Conservation (phyloP, 2,888 invertebrate genomes). For the Heliconius ismenius region DNA sequence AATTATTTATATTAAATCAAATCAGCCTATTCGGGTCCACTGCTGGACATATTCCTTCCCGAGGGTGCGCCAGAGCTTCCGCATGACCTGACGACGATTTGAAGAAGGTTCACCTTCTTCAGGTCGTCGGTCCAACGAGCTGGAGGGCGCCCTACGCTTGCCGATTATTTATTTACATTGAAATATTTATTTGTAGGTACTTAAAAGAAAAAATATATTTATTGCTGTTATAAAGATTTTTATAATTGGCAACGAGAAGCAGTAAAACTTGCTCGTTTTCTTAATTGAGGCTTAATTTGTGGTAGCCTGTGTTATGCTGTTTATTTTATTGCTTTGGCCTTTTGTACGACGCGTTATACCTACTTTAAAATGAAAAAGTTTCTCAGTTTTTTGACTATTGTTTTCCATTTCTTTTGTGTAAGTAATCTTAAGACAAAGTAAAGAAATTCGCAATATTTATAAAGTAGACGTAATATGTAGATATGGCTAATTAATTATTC, state of each 20-base stretch:
- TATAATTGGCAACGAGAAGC: not conserved
- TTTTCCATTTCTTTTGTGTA: conserved; percentile 4
- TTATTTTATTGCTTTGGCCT: not conserved
- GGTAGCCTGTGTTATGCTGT: conserved; percentile 16
- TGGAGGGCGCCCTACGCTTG: no score
- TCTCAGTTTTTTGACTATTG: not conserved
- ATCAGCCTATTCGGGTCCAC: no score
- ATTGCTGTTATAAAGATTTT: not conserved
- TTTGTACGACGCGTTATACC: not conserved
- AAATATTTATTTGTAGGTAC: not conserved
- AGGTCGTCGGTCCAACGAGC: no score
- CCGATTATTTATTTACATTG: no score
- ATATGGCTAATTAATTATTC: no score
- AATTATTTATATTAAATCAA: no score
- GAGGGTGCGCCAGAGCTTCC: no score
- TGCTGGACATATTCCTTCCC: no score
- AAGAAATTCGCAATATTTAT: not conserved
- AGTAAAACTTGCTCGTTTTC: conserved; percentile 8
- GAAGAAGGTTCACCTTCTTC: no score
- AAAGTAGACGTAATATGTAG: not conserved
- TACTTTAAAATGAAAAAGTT: conserved; percentile 3
- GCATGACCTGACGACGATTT: no score
- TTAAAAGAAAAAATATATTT: not conserved
- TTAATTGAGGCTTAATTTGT: conserved; percentile 10
- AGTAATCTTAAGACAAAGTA: not conserved